These are phyloP conservation scores for Hippocampus zosterae DNA, from an alignment of 2,113 vertebrate species.

Conservation along the genomic window DNA sequence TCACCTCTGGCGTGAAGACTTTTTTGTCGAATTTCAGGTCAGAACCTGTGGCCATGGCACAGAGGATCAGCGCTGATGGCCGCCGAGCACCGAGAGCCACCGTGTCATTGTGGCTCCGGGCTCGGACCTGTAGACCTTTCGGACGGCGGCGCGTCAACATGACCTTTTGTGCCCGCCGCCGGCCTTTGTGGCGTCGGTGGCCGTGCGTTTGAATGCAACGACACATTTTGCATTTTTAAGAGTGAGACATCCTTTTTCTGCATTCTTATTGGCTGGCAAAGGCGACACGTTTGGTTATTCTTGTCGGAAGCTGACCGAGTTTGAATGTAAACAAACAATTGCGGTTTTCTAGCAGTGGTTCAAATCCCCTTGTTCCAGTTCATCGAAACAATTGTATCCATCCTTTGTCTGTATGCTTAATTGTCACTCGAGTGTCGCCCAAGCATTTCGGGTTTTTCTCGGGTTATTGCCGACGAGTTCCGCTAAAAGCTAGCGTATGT, in stretches of 20 bases:
- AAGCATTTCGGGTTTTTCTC: not conserved
- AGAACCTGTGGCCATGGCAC: slow-evolving; percentile 42
- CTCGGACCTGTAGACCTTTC: slow-evolving; percentile 29
- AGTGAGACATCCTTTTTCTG: no score
- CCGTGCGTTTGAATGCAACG: not conserved
- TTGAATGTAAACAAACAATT: no score
- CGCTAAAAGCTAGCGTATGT: slow-evolving; percentile 2
- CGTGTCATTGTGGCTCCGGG: slow-evolving; percentile 32
- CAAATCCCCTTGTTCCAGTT: no score
- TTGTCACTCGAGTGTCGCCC: no score
- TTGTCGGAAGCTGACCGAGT: no score
- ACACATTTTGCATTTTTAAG: no score
- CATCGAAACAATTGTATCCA: no score
- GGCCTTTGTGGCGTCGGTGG: not conserved
- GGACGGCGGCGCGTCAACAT: not conserved
- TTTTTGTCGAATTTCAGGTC: slow-evolving; percentile 67
- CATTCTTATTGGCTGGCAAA: no score
- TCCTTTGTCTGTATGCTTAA: no score
- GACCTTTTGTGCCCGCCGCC: not conserved
- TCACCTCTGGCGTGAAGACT: slow-evolving; percentile 55
- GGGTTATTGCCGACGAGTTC: not conserved
- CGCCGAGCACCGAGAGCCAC: slow-evolving; percentile 30
- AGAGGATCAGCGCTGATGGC: slow-evolving; percentile 32
- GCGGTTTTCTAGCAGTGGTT: no score
- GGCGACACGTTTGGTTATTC: no score